Conservation (phyloP, 1,140 invertebrate species). For the Aphis gossypii region DNA sequence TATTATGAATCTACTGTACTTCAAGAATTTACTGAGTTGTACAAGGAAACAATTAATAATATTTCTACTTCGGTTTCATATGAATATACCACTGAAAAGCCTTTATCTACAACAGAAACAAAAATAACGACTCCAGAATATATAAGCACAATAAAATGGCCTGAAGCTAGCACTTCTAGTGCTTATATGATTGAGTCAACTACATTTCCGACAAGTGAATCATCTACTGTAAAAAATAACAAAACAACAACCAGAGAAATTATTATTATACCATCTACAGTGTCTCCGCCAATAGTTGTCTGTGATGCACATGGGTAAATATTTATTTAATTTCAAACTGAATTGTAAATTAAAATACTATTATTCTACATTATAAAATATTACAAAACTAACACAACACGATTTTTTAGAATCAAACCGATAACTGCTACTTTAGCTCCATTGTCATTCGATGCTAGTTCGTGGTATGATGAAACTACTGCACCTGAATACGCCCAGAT, state of each 20-base stretch:
- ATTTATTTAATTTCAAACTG: background rate
- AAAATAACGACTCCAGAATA: background rate
- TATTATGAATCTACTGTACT: background rate
- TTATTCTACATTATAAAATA: background rate
- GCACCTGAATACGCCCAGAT: conserved; percentile 7
- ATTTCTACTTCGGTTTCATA: background rate
- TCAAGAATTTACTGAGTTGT: conserved; percentile 38
- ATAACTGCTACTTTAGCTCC: background rate
- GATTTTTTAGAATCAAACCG: background rate
- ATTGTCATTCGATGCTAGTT: conserved; percentile 29
- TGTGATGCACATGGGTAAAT: conserved; percentile 4
- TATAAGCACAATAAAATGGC: conserved; percentile 17
- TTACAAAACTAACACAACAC: background rate
- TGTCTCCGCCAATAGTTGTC: background rate
- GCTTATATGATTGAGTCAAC: background rate
- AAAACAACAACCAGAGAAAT: background rate
- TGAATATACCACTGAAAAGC: background rate
- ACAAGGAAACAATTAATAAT: conserved; percentile 52
- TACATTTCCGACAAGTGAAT: background rate
- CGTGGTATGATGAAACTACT: conserved; percentile 11
- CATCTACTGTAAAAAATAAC: background rate
- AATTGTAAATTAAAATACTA: background rate
- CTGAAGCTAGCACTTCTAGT: background rate
- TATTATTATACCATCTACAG: conserved; percentile 12
- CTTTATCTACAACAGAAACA: background rate